Evolutionary conservation across 1,140 invertebrate species (phyloP).

Genomic region (Euura lappo): DNA sequence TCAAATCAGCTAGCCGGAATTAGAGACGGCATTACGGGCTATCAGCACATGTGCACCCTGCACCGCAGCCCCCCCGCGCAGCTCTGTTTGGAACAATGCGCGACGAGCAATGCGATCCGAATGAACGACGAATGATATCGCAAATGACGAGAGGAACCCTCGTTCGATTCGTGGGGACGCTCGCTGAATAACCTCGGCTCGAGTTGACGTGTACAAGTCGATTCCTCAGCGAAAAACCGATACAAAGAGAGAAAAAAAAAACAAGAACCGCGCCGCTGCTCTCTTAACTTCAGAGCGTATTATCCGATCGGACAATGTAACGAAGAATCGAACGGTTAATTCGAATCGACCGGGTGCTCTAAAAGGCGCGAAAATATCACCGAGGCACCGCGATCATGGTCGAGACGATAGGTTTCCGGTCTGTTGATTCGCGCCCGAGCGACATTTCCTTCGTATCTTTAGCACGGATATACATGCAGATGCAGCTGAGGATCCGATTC

Average conservation of each 20-base stretch:
- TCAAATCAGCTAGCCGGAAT: slow-evolving; percentile 5
- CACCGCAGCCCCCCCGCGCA: neutral
- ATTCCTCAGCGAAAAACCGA: slow-evolving; percentile 23
- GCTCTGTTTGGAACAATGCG: no score
- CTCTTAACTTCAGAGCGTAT: no score
- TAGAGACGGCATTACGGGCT: slow-evolving; percentile 1
- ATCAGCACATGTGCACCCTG: slow-evolving; percentile 6
- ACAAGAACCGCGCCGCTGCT: no score
- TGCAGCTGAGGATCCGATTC: neutral
- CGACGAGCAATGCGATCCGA: neutral
- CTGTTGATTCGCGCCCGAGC: neutral
- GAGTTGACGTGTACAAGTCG: neutral
- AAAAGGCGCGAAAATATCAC: slow-evolving; percentile 50
- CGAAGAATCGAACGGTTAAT: slow-evolving; percentile 53
- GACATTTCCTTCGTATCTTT: neutral
- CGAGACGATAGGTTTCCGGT: neutral
- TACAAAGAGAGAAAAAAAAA: no score
- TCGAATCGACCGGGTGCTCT: slow-evolving; percentile 46
- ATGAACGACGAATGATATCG: neutral
- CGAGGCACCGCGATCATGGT: neutral
- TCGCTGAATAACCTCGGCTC: no score
- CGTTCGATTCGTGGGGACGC: no score
- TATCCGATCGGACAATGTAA: slow-evolving; percentile 20
- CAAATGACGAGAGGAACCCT: neutral
- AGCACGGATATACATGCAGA: neutral